Evolutionary conservation across 2,113 vertebrate genomes (phyloP).

Genomic region (Candoia aspera): DNA sequence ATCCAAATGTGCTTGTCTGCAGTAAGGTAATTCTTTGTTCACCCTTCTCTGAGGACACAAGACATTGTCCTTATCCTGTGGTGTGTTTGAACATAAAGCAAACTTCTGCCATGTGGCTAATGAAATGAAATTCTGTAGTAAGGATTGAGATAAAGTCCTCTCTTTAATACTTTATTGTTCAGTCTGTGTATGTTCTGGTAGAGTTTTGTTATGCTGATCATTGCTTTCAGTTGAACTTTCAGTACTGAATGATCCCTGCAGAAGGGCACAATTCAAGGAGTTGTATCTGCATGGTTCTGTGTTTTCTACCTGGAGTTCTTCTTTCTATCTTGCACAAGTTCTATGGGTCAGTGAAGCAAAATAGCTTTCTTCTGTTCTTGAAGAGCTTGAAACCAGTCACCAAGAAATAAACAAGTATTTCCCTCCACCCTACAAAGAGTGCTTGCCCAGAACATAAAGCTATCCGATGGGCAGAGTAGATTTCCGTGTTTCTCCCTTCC

Average conservation of each 20-base stretch:
- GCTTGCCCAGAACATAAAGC: not conserved
- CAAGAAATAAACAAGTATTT: not conserved
- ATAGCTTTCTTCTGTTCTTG: not conserved
- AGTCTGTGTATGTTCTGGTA: not conserved
- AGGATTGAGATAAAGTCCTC: not conserved
- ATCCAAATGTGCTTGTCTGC: not conserved
- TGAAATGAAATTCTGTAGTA: not conserved
- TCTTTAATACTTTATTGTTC: not conserved
- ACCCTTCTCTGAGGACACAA: not conserved
- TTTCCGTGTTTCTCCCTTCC: not conserved
- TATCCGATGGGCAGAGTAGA: not conserved
- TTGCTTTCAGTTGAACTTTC: not conserved
- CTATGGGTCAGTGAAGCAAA: not conserved
- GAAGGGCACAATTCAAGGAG: not conserved
- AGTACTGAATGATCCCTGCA: not conserved
- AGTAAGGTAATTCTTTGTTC: not conserved
- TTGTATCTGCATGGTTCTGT: not conserved
- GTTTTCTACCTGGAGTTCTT: not conserved
- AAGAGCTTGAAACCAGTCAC: not conserved
- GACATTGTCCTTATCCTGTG: not conserved
- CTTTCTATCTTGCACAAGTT: not conserved
- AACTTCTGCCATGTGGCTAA: slow-evolving; percentile 20
- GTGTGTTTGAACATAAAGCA: not conserved
- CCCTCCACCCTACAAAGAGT: not conserved
- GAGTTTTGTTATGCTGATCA: not conserved